Conservation (phyloP, 2,888 invertebrate genomes). For the Agrotis clavis region DNA sequence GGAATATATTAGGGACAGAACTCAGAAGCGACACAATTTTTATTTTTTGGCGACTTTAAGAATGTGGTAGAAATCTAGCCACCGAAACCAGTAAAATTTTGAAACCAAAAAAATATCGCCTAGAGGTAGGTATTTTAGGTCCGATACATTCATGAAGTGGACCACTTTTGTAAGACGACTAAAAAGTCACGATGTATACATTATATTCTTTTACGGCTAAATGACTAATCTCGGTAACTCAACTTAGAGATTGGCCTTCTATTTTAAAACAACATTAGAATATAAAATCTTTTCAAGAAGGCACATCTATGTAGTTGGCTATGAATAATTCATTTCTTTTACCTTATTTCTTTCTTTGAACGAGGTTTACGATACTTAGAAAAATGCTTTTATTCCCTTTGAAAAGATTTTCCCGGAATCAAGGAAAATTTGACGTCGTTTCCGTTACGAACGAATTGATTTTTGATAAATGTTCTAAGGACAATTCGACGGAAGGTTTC, state of each 20-base stretch:
- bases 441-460: background rate
- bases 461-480: background rate
- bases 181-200: no score
- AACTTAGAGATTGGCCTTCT: background rate
- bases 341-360: constrained; percentile 12
- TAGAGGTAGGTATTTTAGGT: no score
- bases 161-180: no score
- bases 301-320: constrained; percentile 4
- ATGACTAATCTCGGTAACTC: background rate
- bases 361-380: constrained; percentile 20
- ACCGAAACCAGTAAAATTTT: no score
- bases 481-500: no score
- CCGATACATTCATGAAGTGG: no score
- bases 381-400: constrained; percentile 16
- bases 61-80: no score
- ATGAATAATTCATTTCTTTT: constrained; percentile 27
- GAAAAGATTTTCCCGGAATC: background rate
- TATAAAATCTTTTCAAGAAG: constrained; percentile 7
- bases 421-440: constrained; percentile 3
- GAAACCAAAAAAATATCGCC: no score
- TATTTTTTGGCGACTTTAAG: no score
- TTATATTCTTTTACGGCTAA: background rate
- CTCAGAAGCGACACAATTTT: no score
- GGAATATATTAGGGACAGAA: no score
- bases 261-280: background rate